Conservation (phyloP, 1,140 invertebrate genomes). For the Trichonephila clavata region DNA sequence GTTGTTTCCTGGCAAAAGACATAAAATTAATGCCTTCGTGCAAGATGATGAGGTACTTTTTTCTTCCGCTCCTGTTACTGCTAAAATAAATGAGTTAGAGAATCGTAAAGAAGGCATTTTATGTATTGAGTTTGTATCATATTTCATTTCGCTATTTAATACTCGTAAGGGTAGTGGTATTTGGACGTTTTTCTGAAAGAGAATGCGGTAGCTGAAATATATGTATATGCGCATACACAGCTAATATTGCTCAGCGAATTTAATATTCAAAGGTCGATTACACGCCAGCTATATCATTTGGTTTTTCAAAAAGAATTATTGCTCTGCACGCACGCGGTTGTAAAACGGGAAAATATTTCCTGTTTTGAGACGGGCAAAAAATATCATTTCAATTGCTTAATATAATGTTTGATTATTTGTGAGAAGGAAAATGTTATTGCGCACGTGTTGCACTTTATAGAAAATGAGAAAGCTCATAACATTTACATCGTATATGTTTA, state of each 20-base stretch:
- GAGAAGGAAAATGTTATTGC: background rate
- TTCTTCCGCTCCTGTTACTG: background rate
- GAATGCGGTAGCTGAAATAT: background rate
- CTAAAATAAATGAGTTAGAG: slow-evolving; percentile 56
- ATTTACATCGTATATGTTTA: too few species aligned
- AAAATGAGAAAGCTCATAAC: too few species aligned
- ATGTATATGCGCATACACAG: background rate
- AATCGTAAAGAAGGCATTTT: slow-evolving; percentile 53
- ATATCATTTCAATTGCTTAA: background rate
- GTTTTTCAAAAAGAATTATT: background rate
- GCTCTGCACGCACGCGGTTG: background rate
- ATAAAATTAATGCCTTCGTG: slow-evolving; percentile 46
- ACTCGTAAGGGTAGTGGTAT: slow-evolving; percentile 20
- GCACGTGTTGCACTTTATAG: too few species aligned
- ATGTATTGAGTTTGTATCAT: slow-evolving; percentile 31
- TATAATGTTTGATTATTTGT: background rate
- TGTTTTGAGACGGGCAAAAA: background rate
- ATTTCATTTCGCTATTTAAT: slow-evolving; percentile 53
- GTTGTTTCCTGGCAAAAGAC: slow-evolving; percentile 49
- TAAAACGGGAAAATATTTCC: background rate
- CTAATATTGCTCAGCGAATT: background rate
- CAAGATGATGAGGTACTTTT: slow-evolving; percentile 31
- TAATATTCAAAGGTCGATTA: slow-evolving; percentile 27
- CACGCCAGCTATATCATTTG: background rate
- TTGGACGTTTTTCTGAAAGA: background rate